These are phyloP conservation scores for Strigamia crassipes DNA, from an alignment of 2,888 invertebrate genomes.

Conservation along the genomic window DNA sequence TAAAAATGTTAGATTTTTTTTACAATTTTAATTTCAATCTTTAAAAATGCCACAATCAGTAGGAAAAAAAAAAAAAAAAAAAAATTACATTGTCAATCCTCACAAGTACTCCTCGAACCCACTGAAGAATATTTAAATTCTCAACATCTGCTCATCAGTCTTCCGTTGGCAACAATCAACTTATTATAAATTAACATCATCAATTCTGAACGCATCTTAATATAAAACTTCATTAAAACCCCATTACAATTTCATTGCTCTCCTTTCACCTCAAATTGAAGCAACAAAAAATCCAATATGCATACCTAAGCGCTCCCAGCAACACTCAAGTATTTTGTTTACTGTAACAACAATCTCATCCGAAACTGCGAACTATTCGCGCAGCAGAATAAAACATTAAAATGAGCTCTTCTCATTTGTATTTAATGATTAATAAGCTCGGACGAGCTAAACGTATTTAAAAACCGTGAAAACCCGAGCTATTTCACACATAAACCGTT, in stretches of 20 bases:
- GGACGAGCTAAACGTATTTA: constrained; percentile 2
- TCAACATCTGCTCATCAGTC: background rate
- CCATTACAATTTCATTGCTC: background rate
- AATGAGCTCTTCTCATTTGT: constrained; percentile 3
- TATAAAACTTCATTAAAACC: background rate
- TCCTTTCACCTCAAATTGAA: background rate
- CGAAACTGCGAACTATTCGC: background rate
- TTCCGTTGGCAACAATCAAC: background rate
- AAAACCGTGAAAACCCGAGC: background rate
- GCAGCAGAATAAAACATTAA: background rate
- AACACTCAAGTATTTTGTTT: constrained; percentile 8
- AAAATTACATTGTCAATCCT: no score
- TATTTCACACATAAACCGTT: constrained; percentile 4
- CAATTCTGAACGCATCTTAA: background rate
- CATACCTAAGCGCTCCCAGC: background rate
- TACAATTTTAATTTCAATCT: no score
- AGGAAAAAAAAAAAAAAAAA: no score
- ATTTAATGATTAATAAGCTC: constrained; percentile 29
- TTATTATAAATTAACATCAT: background rate
- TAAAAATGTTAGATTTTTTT: background rate
- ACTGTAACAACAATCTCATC: background rate
- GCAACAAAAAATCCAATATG: background rate
- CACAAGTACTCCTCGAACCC: no score
- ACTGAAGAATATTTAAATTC: no score
- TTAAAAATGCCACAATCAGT: no score